Percentiles rank a stretch among this genome's conserved stretches.
Conservation (phyloP, 1,140 invertebrate species). For the Anastrepha ludens region DNA sequence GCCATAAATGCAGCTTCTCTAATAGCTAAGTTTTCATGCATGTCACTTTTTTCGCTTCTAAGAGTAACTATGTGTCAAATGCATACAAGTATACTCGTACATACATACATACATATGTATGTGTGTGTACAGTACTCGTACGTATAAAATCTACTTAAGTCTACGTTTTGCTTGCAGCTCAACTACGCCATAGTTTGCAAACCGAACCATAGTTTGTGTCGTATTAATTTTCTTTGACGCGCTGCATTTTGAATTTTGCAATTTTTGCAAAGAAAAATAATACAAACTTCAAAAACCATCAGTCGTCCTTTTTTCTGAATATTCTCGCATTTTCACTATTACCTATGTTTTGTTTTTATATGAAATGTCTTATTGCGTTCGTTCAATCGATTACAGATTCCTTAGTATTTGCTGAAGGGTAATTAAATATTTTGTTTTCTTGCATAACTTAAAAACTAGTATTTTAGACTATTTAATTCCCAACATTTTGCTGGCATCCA, state of each 20-base stretch:
- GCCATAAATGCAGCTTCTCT: constrained; percentile 7
- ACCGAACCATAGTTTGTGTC: not conserved
- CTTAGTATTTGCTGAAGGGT: not conserved
- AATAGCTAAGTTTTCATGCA: not conserved
- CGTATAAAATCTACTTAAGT: constrained; percentile 5
- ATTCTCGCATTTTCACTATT: not conserved
- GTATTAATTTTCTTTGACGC: constrained; percentile 9
- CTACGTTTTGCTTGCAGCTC: not conserved
- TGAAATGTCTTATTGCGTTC: constrained; percentile 4
- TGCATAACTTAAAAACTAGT: constrained; percentile 29
- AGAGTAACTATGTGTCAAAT: no score
- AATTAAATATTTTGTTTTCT: not conserved
- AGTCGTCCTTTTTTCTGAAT: constrained; percentile 48
- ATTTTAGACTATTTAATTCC: constrained; percentile 8
- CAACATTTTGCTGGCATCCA: not conserved
- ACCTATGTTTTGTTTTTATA: not conserved
- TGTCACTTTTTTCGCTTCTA: not conserved
- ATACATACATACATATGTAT: no score
- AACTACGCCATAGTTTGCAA: constrained; percentile 11
- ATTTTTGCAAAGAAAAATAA: constrained; percentile 20
- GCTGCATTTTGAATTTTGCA: constrained; percentile 14
- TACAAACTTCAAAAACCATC: constrained; percentile 21
- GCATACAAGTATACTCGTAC: no score
- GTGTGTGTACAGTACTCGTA: not conserved
- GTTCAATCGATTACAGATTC: not conserved